Evolutionary conservation across 2,113 vertebrate species (phyloP).

Genomic region (Cephalopholis sonnerati): DNA sequence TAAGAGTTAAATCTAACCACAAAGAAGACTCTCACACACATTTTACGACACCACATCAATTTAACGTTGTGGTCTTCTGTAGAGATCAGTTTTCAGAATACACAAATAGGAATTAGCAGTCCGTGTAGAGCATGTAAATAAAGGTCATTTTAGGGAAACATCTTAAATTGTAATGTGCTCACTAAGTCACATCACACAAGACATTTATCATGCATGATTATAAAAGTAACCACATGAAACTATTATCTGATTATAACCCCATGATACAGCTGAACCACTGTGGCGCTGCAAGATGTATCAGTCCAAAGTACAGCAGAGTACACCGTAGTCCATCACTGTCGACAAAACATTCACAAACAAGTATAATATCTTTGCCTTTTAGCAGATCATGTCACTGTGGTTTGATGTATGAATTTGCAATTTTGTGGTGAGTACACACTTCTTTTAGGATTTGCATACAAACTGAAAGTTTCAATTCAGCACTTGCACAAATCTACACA

Average conservation of each 20-base stretch:
- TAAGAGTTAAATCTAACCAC: conserved; percentile 15
- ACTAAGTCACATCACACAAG: background rate
- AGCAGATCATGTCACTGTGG: background rate
- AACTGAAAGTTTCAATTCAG: conserved; percentile 6
- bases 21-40: background rate
- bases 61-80: background rate
- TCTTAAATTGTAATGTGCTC: background rate
- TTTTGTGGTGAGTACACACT: background rate
- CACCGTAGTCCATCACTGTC: background rate
- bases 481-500: background rate
- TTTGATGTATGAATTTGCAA: background rate
- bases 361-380: background rate
- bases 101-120: background rate
- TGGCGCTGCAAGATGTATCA: background rate
- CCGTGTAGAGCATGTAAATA: background rate
- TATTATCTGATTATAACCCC: conserved; percentile 12
- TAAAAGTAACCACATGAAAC: conserved; percentile 6
- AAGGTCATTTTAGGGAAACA: background rate
- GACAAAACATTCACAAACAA: conserved; percentile 4
- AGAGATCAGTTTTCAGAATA: background rate
- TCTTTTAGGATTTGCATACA: conserved; percentile 15
- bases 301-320: conserved; percentile 6
- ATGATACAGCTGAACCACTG: background rate
- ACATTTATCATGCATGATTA: background rate
- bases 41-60: background rate